Base-by-base conservation (phyloP, 2,113 vertebrate genomes). In the Sylvietta virens region DNA sequence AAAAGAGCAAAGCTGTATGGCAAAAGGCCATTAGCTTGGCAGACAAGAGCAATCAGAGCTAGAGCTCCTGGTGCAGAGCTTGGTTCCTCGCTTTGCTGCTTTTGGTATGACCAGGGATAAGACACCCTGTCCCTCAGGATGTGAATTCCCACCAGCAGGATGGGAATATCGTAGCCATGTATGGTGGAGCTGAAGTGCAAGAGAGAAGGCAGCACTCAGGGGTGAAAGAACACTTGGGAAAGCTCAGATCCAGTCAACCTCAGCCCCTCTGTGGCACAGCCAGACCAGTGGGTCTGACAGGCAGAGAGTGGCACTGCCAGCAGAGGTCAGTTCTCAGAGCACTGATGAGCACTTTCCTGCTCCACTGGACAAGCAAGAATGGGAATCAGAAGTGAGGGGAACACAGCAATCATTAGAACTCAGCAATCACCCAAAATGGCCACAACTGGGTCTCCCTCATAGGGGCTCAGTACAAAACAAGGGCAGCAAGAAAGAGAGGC, bases 151-250 rank as follows among this genome's bases (percentile, higher is more conserved):
- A 74, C 33, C 39, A 27, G 28, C 53, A 72, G 70, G 50, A 76
- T 0, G 0, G 51, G 23, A 82, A 80, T 26, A 53, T 8, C 0
- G 0, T 23, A 26, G 35, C 31, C 26, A 13, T 1, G 1, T 5
- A 0, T 6, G 20, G 15, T 30, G 30, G 24, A 64, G 71, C 35
- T 47, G 50, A 80, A 27, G 67, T 62, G 47, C n/a, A 70, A 76
- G 74, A 62, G 10, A 44, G 57, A 71, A 90, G 53, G 85, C 54
- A 86, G 81, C 70, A 53, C 22, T 40, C 1, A 0, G 13, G 60
- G 28, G 14, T 35, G 40, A 80, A 93, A 61, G 24, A 89, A 70
- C 74, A 80, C 62, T 81, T 74, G 50, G 71, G 71, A 93, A 82
- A 85, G 33, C 48, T 79, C 26, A 26, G 48, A 69, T 42, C 28